Percentiles rank a stretch among this genome's conserved stretches.
Conservation (phyloP, 2,888 invertebrate species). For the Euzophera pinguis region DNA sequence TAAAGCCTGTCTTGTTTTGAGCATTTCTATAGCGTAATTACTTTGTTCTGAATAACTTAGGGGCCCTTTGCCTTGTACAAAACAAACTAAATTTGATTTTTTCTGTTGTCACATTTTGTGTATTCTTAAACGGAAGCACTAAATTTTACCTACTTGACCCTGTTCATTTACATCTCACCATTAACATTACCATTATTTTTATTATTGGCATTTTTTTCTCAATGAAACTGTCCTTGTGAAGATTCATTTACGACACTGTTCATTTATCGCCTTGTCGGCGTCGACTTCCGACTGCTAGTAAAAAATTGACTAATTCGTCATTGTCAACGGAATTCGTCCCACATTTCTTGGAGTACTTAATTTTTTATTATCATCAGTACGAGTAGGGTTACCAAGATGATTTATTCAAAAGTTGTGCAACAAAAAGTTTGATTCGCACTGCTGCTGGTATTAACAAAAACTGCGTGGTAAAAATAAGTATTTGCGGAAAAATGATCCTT, state of each 20-base stretch:
- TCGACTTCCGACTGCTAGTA: constrained; percentile 23
- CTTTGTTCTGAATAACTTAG: no score
- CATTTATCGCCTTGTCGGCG: constrained; percentile 21
- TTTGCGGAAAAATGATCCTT: no score
- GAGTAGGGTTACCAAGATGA: not conserved
- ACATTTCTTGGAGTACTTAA: constrained; percentile 13
- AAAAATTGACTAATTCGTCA: constrained; percentile 23
- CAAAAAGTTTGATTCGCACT: not conserved
- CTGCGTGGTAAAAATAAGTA: no score
- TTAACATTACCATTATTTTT: not conserved
- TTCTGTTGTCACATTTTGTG: not conserved
- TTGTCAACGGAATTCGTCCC: constrained; percentile 21
- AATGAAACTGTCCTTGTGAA: constrained; percentile 14
- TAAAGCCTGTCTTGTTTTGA: no score
- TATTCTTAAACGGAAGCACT: not conserved
- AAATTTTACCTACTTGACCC: not conserved
- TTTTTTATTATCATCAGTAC: constrained; percentile 14
- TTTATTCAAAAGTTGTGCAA: not conserved
- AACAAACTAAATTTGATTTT: not conserved
- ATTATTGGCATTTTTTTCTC: constrained; percentile 13
- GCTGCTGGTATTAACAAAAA: no score
- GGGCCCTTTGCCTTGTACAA: no score
- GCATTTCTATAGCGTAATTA: no score
- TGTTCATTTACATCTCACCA: not conserved
- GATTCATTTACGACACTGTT: constrained; percentile 21